A percentile compares a stretch with the other conserved stretches of the same genome.
These are phyloP conservation scores for Brevipalpus yothersi DNA, from an alignment of 1,140 invertebrate species.

Conservation along the genomic window DNA sequence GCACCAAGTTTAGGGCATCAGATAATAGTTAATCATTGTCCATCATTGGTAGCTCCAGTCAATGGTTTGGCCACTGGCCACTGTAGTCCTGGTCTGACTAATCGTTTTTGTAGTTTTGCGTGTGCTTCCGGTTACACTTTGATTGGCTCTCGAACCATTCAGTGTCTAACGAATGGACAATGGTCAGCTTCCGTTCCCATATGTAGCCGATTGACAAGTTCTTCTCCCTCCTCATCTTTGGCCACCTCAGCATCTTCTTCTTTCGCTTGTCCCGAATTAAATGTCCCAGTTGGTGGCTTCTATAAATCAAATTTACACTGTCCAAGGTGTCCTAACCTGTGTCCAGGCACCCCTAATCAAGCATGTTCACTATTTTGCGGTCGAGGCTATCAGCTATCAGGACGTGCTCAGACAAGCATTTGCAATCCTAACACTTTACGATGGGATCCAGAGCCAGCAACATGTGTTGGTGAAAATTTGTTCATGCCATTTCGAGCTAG, in stretches of 20 bases:
- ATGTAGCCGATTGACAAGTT: background rate
- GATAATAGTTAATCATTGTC: background rate
- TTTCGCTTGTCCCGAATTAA: background rate
- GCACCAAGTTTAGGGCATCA: background rate
- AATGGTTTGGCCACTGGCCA: background rate
- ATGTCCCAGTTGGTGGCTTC: background rate
- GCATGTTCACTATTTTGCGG: background rate
- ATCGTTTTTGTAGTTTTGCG: background rate
- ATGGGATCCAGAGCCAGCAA: background rate
- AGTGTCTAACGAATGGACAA: background rate
- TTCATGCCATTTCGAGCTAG: too few relatives aligned
- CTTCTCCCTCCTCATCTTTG: too few relatives aligned
- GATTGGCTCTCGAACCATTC: background rate
- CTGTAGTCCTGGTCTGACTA: background rate
- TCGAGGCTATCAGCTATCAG: background rate
- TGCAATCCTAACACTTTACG: background rate
- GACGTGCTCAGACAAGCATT: background rate
- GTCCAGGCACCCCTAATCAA: background rate
- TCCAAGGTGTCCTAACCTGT: background rate
- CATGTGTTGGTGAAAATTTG: background rate
- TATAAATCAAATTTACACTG: background rate
- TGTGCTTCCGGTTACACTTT: background rate
- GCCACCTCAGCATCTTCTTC: too few relatives aligned
- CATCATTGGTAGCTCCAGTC: background rate
- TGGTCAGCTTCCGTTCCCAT: slow-evolving; percentile 7